phyloP scores from a whole-genome alignment of 2,113 vertebrate species.

The Oxyura jamaicensis region DNA sequence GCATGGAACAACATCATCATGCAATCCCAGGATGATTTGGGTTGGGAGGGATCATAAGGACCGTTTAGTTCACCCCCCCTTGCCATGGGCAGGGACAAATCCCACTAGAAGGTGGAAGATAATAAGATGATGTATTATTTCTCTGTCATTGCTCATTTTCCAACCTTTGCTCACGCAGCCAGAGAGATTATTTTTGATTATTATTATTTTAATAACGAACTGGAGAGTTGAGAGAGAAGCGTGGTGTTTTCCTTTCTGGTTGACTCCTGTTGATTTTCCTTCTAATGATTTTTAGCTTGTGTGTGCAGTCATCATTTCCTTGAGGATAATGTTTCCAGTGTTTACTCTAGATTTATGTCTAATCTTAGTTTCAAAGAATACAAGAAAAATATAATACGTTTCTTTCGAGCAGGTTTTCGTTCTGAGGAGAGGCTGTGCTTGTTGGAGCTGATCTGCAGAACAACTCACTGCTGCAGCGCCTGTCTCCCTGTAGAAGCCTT shows the following conservation, averaged over 20 bases:
- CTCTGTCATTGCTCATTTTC: neutral
- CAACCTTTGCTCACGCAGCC: neutral
- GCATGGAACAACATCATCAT: neutral
- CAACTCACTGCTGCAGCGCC: neutral
- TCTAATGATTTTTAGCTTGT: neutral
- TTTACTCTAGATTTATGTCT: slow-evolving; percentile 3
- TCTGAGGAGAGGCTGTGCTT: neutral
- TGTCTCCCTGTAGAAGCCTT: neutral
- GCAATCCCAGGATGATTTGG: neutral
- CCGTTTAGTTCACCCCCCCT: too few relatives aligned
- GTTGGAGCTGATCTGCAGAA: neutral
- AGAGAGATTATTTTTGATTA: neutral
- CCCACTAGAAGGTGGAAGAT: neutral
- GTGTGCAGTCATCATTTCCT: neutral
- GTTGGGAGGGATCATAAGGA: neutral
- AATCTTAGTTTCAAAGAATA: neutral
- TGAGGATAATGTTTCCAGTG: neutral
- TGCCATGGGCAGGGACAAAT: neutral
- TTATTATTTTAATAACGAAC: neutral
- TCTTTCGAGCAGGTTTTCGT: neutral
- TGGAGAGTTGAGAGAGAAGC: neutral
- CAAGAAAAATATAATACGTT: neutral
- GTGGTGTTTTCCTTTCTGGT: neutral
- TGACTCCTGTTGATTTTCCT: neutral
- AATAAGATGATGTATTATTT: neutral